A percentile compares a stretch with the other conserved stretches of the same genome.
Evolutionary conservation across 2,888 invertebrate species (phyloP).

Genomic region (Eurytoma californica): DNA sequence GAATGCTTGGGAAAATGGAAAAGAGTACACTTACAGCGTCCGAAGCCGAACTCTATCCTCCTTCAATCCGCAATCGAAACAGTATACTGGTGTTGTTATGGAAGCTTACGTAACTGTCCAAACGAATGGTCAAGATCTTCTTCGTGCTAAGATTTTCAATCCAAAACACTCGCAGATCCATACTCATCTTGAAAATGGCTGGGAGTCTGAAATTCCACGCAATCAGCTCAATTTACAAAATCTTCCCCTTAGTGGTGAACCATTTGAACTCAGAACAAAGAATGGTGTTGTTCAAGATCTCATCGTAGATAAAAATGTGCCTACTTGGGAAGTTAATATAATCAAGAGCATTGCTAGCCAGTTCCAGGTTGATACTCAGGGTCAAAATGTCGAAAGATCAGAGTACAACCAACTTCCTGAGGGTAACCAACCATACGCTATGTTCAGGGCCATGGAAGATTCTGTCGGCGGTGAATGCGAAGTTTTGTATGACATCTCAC

Average conservation of each 20-base stretch:
- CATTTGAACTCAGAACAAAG: conserved; percentile 80
- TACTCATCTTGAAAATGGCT: conserved; percentile 76
- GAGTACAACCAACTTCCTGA: conserved; percentile 66
- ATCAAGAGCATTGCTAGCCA: conserved; percentile 83
- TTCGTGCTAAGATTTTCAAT: conserved; percentile 76
- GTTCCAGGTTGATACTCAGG: conserved; percentile 82
- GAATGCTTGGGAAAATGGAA: conserved; percentile 69
- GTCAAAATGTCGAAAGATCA: conserved; percentile 76
- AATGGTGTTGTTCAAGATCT: conserved; percentile 80
- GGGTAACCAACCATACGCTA: conserved; percentile 76
- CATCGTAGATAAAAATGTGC: conserved; percentile 77
- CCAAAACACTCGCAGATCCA: conserved; percentile 78
- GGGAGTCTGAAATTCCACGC: conserved; percentile 76
- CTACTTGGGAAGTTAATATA: conserved; percentile 82
- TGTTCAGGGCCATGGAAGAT: conserved; percentile 83
- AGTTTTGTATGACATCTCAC: conserved; percentile 80
- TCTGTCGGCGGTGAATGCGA: conserved; percentile 84
- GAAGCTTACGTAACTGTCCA: conserved; percentile 78
- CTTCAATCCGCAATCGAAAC: conserved; percentile 71
- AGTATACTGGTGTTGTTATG: conserved; percentile 77
- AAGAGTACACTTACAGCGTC: conserved; percentile 70
- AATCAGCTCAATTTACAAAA: conserved; percentile 77
- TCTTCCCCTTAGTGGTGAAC: conserved; percentile 77
- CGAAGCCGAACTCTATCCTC: conserved; percentile 78
- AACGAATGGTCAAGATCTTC: conserved; percentile 75